These are phyloP conservation scores for Eristalis arbustorum DNA, from an alignment of 2,888 invertebrate species.

Conservation along the genomic window DNA sequence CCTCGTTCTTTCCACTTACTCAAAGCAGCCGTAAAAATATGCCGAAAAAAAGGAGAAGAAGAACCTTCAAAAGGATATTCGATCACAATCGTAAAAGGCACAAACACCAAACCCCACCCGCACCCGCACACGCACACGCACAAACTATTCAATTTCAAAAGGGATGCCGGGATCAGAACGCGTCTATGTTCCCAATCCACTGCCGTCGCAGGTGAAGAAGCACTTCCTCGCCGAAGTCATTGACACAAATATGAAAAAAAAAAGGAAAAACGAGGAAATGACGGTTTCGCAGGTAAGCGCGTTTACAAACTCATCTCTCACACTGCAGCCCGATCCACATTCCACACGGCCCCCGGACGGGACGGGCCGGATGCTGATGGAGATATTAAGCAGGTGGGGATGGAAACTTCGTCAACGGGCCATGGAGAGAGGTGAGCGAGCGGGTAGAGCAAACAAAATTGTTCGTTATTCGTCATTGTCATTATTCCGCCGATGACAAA, in stretches of 20 bases:
- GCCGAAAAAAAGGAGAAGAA: background rate
- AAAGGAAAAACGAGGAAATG: constrained; percentile 43
- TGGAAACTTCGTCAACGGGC: constrained; percentile 5
- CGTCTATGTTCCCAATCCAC: constrained; percentile 14
- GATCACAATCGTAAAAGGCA: constrained; percentile 20
- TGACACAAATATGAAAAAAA: constrained; percentile 35
- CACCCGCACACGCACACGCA: background rate
- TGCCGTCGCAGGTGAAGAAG: constrained; percentile 20
- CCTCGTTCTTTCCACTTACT: background rate
- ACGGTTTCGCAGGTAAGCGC: constrained; percentile 19
- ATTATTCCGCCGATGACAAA: constrained; percentile 61
- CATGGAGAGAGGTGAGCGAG: background rate
- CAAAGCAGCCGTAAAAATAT: background rate
- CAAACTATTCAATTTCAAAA: constrained; percentile 44
- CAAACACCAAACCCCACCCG: constrained; percentile 4
- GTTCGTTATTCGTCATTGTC: constrained; percentile 56
- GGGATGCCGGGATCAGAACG: background rate
- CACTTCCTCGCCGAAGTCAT: constrained; percentile 26
- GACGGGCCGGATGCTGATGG: constrained; percentile 19
- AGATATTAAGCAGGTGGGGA: constrained; percentile 25
- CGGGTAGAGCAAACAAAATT: constrained; percentile 28
- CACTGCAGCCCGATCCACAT: background rate
- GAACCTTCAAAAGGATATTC: constrained; percentile 25
- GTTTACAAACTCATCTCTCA: constrained; percentile 14
- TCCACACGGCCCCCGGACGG: background rate